Evolutionary conservation across 2,888 invertebrate species (phyloP), one percentile per base, ranked within the genome.

Genomic region (Polydrusus tereticollis): DNA sequence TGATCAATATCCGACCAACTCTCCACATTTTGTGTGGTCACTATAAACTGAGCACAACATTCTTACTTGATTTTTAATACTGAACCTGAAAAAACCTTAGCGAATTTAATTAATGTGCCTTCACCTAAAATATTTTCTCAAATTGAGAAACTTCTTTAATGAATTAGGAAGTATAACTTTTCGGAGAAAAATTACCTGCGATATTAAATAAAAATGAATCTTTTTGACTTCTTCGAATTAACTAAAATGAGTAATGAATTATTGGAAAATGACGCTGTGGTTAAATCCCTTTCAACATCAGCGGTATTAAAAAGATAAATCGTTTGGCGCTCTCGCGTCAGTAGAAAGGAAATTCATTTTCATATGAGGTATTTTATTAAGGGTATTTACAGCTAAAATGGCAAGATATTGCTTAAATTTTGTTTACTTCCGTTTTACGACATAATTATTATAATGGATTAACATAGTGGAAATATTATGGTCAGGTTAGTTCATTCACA

Each of bases 171-270:
- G 26, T 29, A 16, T 18, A 55, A 55, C 23, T 10, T 29, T 8
- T 18, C 8, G 10, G 8, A 26, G 52, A 55, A 55, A 55, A 55
- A 55, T 55, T 55, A 55, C 18, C 52, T 55, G 52, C 8, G 16
- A 55, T 55, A 55, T 29, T 18, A 55, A 55, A 29, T 18, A 23
- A 29, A 55, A 55, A 55, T 29, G 23, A 55, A 55, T 29, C 29
- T 29, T 55, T 55, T 29, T 29, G 52, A 55, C 29, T 55, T 55
- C 18, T 5, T 55, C 18, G 29, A 55, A 55, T 55, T 55, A 55
- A 55, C 52, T 55, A 55, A 55, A 55, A 55, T 55, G 52, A 55
- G 52, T 55, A 55, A 55, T 55, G 52, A 55, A 29, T 16, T 55
- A 55, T 55, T 29, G 52, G 52, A 55, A 55, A 55, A n/a, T 55